A percentile compares a stretch with the other conserved stretches of the same genome.
Conservation (phyloP, 2,113 vertebrate species). For the Aramus guarauna region DNA sequence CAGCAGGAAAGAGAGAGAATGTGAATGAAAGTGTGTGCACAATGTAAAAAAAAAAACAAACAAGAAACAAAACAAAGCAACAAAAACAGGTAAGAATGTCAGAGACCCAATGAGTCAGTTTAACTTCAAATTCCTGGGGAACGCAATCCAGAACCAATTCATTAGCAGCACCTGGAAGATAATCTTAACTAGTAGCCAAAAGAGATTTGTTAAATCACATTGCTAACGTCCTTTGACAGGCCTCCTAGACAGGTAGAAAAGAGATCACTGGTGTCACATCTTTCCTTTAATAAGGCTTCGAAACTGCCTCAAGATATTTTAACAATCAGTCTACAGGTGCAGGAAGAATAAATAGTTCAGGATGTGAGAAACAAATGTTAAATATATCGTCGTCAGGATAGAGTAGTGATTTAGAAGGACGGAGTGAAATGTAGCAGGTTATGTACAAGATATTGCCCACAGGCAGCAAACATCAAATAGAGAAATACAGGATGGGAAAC, state of each 20-base stretch:
- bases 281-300: not conserved
- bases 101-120: not conserved
- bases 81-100: not conserved
- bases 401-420: not conserved
- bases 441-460: not conserved
- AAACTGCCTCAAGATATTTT: not conserved
- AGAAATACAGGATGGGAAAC: not conserved
- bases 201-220: not conserved
- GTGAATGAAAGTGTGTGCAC: not conserved
- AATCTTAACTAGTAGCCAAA: not conserved
- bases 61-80: not conserved
- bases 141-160: not conserved
- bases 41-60: not conserved
- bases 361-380: conserved; percentile 15
- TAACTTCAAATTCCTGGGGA: not conserved
- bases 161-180: not conserved
- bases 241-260: not conserved
- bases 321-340: not conserved
- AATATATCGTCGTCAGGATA: not conserved
- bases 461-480: not conserved
- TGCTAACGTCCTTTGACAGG: conserved; percentile 2
- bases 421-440: not conserved
- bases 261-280: not conserved
- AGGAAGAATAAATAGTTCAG: not conserved
- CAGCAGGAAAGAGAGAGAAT: not conserved